These are phyloP conservation scores for Biston stratarius DNA, from an alignment of 2,888 invertebrate genomes.

Conservation along the genomic window DNA sequence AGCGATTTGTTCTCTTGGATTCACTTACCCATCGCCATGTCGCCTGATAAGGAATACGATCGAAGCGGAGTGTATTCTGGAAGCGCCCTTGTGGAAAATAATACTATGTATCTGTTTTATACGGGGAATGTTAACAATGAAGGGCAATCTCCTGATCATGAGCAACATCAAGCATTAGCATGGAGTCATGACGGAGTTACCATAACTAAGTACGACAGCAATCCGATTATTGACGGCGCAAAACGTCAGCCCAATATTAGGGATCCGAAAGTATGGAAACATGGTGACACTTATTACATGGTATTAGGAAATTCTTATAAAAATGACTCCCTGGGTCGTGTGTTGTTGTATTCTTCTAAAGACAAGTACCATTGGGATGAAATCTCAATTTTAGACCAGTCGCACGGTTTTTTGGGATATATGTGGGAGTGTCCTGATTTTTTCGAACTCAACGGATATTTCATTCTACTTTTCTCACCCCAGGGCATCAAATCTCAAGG, in stretches of 20 bases:
- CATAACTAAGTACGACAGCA: conserved; percentile 63
- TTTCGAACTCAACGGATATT: conserved; percentile 69
- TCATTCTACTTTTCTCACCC: conserved; percentile 75
- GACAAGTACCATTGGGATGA: conserved; percentile 68
- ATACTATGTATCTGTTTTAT: conserved; percentile 68
- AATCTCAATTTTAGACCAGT: conserved; percentile 60
- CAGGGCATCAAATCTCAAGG: conserved; percentile 72
- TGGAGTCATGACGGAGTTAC: conserved; percentile 67
- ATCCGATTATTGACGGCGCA: conserved; percentile 67
- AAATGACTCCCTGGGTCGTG: conserved; percentile 64
- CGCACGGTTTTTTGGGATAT: conserved; percentile 68
- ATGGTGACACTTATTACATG: conserved; percentile 69
- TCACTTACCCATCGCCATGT: conserved; percentile 76
- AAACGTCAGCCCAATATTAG: conserved; percentile 73
- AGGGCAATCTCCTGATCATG: conserved; percentile 58
- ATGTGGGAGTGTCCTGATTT: conserved; percentile 86
- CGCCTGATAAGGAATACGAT: conserved; percentile 73
- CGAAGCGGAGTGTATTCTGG: conserved; percentile 78
- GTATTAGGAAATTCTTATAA: conserved; percentile 75
- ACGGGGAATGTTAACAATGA: conserved; percentile 71
- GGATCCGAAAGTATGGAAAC: conserved; percentile 82
- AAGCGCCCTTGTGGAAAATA: conserved; percentile 72
- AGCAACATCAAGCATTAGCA: conserved; percentile 70
- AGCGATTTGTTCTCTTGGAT: conserved; percentile 78
- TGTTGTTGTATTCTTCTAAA: conserved; percentile 66